These are phyloP conservation scores for Nymphalis c-album DNA, from an alignment of 2,888 invertebrate genomes.

Conservation along the genomic window DNA sequence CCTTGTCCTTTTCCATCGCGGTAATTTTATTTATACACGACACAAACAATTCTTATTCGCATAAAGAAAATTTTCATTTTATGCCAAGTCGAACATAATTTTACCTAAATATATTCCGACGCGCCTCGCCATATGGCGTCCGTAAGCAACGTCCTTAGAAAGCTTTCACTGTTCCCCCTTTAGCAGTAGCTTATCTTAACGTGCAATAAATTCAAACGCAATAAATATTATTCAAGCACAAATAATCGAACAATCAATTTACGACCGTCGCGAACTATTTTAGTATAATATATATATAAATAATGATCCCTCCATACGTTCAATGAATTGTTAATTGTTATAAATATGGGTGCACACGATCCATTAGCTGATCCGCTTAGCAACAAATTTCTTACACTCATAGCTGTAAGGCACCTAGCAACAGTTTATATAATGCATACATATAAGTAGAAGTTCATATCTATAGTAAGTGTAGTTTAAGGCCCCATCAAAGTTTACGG, in stretches of 20 bases:
- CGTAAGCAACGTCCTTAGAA: conserved; percentile 23
- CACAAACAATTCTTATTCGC: conserved; percentile 1
- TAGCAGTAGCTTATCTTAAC: conserved; percentile 40
- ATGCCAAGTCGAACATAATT: conserved; percentile 12
- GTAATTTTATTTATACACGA: conserved; percentile 15
- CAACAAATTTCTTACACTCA: conserved; percentile 21
- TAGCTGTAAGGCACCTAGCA: conserved; percentile 38
- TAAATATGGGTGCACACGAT: conserved; percentile 16
- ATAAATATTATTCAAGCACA: conserved; percentile 38
- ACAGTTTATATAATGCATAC: conserved; percentile 33
- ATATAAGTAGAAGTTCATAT: conserved; percentile 30
- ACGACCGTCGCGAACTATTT: conserved; percentile 36
- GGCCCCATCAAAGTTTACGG: conserved; percentile 52
- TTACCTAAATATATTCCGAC: conserved; percentile 25
- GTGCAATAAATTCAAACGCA: conserved; percentile 41
- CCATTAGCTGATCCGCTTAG: conserved; percentile 22
- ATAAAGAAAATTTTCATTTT: conserved; percentile 10
- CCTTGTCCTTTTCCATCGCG: conserved; percentile 9
- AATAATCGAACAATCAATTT: conserved; percentile 32
- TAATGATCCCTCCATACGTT: conserved; percentile 22
- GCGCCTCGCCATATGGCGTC: conserved; percentile 33
- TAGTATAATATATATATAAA: conserved; percentile 20
- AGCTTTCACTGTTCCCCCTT: conserved; percentile 31
- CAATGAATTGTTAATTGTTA: conserved; percentile 16
- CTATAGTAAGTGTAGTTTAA: conserved; percentile 38